Evolutionary conservation across 2,888 invertebrate genomes (phyloP), one percentile per base, ranked within the genome.

Genomic region (Nymphalis polychloros): DNA sequence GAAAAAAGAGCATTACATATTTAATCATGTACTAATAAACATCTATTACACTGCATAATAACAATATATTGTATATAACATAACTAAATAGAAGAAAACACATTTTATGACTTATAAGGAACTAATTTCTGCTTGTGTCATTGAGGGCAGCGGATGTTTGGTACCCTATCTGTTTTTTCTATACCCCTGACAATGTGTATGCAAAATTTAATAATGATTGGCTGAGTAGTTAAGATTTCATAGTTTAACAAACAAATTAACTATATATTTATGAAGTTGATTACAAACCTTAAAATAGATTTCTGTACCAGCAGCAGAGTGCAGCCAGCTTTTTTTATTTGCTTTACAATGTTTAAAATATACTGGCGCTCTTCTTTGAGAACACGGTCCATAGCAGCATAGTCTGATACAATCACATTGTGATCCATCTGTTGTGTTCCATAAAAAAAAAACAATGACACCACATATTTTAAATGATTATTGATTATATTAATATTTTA

Each of bases 381-480:
- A 0, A 99, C 98, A 69, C 99, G 95, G 88, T 99, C 99, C 99
- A 99, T 99, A 63, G 99, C 99, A n/a, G 99, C 96, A 87, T 99
- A 99, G 87, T 99, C 99, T 0, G 98, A 98, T 27, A 99, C 98
- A 78, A 99, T 95, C 4, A 97, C 96, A 84, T 96, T 98, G 90
- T 98, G 98, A 81, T 98, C 98, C 98, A 98, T 98, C 96, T 97
- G 78, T 49, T 70, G 63, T 59, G 16, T 62, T 59, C 52, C 52
- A 50, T 27, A 63, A 57, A 19, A 59, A 27, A 50, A 52, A 52
- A 53, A 57, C 0, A 20, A 41, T 19, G 13, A 13, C 10, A 41
- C 8, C 7, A 41, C 10, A 41, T 41, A 41, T 41, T 13, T 41
- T 41, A 41, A 13, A 41, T 13, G 41, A 13, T 41, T 3, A 13